Conservation (phyloP, 2,113 vertebrate species). For the Antigone vipio region DNA sequence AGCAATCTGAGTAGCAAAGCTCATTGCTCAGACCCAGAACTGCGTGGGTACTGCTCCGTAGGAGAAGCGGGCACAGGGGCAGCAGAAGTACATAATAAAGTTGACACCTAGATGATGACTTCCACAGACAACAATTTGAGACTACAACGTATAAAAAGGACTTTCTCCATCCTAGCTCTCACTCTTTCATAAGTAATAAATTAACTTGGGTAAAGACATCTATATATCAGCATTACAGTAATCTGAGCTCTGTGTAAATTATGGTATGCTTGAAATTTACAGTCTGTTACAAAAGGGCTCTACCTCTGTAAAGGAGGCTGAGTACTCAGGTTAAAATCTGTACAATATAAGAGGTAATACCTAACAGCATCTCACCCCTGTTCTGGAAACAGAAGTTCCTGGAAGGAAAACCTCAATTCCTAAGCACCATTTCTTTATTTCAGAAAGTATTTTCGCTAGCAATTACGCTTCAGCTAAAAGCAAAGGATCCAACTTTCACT, state of each 20-base stretch:
- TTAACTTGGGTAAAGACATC: neutral
- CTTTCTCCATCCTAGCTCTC: neutral
- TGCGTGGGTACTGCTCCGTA: no score
- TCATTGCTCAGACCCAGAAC: neutral
- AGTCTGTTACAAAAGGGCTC: neutral
- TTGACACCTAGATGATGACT: neutral
- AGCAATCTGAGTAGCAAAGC: accelerated
- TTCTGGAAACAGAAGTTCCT: neutral
- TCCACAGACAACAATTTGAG: neutral
- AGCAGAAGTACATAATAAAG: neutral
- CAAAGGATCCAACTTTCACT: neutral
- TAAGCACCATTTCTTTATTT: neutral
- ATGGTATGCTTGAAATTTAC: neutral
- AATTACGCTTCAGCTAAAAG: neutral
- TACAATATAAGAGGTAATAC: neutral
- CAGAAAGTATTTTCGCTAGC: neutral
- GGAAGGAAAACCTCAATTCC: neutral
- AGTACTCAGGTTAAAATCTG: neutral
- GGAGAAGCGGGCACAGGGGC: neutral
- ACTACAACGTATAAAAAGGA: neutral
- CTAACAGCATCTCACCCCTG: neutral
- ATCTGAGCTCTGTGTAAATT: neutral
- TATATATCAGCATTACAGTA: neutral
- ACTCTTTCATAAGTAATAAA: neutral
- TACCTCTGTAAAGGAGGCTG: neutral